Evolutionary conservation across 2,888 invertebrate genomes (phyloP).

Genomic region (Pasiphila rectangulata): DNA sequence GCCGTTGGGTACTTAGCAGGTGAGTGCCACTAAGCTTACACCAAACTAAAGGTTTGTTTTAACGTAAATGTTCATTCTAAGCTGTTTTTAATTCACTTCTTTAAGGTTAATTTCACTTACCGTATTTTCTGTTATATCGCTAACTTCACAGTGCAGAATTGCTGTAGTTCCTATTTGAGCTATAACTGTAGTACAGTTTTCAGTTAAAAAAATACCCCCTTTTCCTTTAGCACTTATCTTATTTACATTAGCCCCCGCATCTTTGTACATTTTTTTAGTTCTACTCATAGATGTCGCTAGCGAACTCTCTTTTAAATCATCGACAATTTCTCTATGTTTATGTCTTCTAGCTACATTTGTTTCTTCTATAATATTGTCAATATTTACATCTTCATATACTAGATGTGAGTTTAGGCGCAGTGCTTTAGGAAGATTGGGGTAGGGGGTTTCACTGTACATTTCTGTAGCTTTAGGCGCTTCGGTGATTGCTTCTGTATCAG

Average conservation of each 20-base stretch:
- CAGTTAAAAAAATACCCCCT: conserved; percentile 79
- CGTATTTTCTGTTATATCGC: conserved; percentile 83
- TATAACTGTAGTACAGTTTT: conserved; percentile 82
- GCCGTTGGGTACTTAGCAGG: too few species aligned
- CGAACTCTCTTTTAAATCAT: conserved; percentile 58
- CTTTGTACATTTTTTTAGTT: conserved; percentile 78
- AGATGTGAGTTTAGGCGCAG: conserved; percentile 56
- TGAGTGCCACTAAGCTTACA: too few species aligned
- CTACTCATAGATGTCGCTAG: conserved; percentile 63
- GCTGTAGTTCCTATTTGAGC: conserved; percentile 84
- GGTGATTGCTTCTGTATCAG: conserved; percentile 50
- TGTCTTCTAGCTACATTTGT: conserved; percentile 52
- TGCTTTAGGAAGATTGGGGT: conserved; percentile 55
- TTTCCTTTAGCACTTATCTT: conserved; percentile 68
- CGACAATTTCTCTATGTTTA: conserved; percentile 58
- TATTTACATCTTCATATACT: conserved; percentile 62
- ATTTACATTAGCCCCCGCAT: conserved; percentile 64
- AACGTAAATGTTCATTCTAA: not conserved
- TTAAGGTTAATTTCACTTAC: conserved; percentile 55
- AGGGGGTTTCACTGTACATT: conserved; percentile 33
- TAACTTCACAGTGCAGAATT: conserved; percentile 83
- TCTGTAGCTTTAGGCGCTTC: conserved; percentile 54
- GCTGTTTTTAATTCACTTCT: not conserved
- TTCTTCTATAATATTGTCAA: conserved; percentile 63
- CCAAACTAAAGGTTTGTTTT: too few species aligned